These are phyloP conservation scores for Argentina silus DNA, from an alignment of 2,797 vertebrate species.

Conservation along the genomic window DNA sequence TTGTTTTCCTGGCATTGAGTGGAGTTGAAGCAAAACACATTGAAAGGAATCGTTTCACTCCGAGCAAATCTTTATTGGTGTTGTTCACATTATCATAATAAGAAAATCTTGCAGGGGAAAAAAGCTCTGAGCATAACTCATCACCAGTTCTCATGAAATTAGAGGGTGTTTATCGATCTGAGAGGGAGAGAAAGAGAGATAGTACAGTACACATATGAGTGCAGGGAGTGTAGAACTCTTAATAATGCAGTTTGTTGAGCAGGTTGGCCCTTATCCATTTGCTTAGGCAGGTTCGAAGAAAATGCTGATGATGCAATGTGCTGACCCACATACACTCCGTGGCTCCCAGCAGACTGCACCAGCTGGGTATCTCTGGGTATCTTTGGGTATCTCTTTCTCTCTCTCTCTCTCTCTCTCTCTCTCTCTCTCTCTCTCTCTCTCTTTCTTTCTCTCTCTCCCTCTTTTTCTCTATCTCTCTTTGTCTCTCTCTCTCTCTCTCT, in stretches of 20 bases:
- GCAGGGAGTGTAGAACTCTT: conserved; percentile 60
- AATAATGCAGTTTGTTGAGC: conserved; percentile 77
- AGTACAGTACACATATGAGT: neutral
- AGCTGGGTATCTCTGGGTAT: conserved; percentile 66
- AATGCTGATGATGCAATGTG: conserved; percentile 85
- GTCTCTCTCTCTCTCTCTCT: conserved; percentile 34
- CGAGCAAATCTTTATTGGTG: conserved; percentile 7
- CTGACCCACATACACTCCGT: conserved; percentile 89
- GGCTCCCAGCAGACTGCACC: conserved; percentile 79
- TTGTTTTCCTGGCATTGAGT: conserved; percentile 3
- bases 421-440: conserved; percentile 27
- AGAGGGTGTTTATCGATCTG: conserved; percentile 33
- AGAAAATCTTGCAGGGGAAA: neutral
- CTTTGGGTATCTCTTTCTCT: conserved; percentile 29
- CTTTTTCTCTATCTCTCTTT: too few relatives aligned
- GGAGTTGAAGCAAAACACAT: neutral
- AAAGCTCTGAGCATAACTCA: neutral
- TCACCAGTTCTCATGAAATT: conserved; percentile 29
- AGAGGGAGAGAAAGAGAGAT: conserved; percentile 9
- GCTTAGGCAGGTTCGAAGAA: conserved; percentile 80
- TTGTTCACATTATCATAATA: conserved; percentile 2
- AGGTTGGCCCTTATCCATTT: conserved; percentile 74
- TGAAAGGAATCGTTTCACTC: neutral
- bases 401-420: conserved; percentile 19
- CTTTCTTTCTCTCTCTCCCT: conserved; percentile 31